These are phyloP conservation scores for Oncorhynchus masou DNA, from an alignment of 2,113 vertebrate genomes.

Conservation along the genomic window DNA sequence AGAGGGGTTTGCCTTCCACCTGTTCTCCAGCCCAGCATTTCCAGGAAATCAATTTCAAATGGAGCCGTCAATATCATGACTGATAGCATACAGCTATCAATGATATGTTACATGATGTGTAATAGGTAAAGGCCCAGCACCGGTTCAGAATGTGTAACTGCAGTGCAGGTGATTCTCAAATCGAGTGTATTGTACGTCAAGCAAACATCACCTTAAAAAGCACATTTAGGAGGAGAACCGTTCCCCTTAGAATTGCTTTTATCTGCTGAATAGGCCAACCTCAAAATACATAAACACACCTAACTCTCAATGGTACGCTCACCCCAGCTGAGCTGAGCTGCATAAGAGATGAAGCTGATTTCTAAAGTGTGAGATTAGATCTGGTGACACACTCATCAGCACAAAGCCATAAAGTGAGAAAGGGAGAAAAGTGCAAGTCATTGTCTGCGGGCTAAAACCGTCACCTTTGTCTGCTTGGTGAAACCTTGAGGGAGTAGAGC, in stretches of 20 bases:
- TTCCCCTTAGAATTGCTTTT: neutral
- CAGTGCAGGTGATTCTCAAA: neutral
- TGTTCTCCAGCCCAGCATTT: neutral
- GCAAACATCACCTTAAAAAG: neutral
- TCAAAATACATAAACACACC: neutral
- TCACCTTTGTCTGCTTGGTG: slow-evolving; percentile 44
- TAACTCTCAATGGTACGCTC: neutral
- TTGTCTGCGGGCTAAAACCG: slow-evolving; percentile 63
- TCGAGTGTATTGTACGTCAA: neutral
- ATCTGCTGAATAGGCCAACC: neutral
- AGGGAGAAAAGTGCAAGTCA: slow-evolving; percentile 71
- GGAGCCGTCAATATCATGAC: neutral
- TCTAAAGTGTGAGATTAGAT: slow-evolving; percentile 60
- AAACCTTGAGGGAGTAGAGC: neutral
- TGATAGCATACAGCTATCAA: neutral
- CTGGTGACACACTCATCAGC: slow-evolving; percentile 51
- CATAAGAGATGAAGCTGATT: neutral
- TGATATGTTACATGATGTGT: neutral
- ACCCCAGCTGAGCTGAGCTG: slow-evolving; percentile 24
- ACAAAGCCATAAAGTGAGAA: slow-evolving; percentile 49
- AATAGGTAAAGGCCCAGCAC: neutral
- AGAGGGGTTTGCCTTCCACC: neutral
- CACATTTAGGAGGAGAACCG: neutral
- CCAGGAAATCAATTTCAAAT: neutral
- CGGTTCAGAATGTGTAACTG: neutral